A percentile compares a stretch with the other conserved stretches of the same genome.
phyloP scores from a whole-genome alignment of 2,797 vertebrate species.

The Sebastes oblongus region DNA sequence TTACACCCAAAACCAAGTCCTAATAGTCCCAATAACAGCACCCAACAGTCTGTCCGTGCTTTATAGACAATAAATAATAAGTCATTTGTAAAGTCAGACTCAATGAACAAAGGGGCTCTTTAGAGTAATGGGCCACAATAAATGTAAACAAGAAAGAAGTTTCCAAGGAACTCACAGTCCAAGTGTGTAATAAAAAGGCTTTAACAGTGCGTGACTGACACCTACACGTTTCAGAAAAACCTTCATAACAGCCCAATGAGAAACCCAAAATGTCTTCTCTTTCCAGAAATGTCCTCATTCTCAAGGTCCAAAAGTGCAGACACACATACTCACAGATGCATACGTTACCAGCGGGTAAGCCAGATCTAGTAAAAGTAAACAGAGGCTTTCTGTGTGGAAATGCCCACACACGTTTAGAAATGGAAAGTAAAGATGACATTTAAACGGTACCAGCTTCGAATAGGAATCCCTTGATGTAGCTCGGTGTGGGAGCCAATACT shows the following conservation, averaged over 20 bases:
- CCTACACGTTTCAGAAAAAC: constrained; percentile 11
- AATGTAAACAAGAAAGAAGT: constrained; percentile 30
- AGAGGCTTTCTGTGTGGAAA: constrained; percentile 24
- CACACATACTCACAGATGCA: background rate
- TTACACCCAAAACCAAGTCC: background rate
- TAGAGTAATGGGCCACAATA: constrained; percentile 7
- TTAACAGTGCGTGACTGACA: constrained; percentile 19
- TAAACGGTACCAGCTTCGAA: constrained; percentile 24
- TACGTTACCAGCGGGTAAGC: constrained; percentile 7
- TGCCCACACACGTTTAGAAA: constrained; percentile 10
- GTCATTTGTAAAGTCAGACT: background rate
- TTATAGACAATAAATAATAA: background rate
- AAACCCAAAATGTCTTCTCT: constrained; percentile 26
- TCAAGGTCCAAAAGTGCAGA: background rate
- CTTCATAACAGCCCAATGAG: constrained; percentile 9
- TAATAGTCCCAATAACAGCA: background rate
- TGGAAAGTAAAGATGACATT: constrained; percentile 26
- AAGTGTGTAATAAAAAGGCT: constrained; percentile 37
- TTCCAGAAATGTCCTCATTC: constrained; percentile 45
- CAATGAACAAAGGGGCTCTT: constrained; percentile 22
- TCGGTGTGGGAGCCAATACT: background rate
- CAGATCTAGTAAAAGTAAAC: constrained; percentile 54
- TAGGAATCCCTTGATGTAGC: background rate
- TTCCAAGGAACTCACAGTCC: constrained; percentile 28
- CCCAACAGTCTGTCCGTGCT: background rate